Evolutionary conservation across 2,888 invertebrate genomes (phyloP), one percentile per base, ranked within the genome.

Genomic region (Drosophila anomalata): DNA sequence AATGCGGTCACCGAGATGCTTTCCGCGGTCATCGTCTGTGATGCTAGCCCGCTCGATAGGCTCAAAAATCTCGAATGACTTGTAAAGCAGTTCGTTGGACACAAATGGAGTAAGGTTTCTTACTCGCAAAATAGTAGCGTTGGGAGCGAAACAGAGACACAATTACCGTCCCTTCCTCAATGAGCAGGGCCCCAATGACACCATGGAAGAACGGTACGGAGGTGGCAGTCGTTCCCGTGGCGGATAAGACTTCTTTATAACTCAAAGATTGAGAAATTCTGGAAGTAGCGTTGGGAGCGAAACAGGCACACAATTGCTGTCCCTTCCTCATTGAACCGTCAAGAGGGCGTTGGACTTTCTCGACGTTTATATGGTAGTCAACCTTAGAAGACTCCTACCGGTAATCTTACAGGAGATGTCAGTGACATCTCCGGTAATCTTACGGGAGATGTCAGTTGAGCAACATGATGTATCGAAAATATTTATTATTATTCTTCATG

Each of bases 21-120:
- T 97, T 59, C 99, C 99, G 89, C 98, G 95, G 88, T 99, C 99
- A 91, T 99, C 99, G 24, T 98, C 98, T 84, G 96, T 94, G 0
- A 99, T 98, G 73, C 97, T 95, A 2, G 98, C 98, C 59, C 97
- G 94, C 91, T 99, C 99, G 86, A 99, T 94, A 75, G 97, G 97
- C 3, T 98, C 98, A 90, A 98, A 98, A 17, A 97, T 95, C 78
- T 95, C 95, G 91, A 98, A 98, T 0, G 97, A 95, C 78, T 95
- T 94, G 89, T 97, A 96, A 3, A 99, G 93, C 52, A 99, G 93
- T 90, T 99, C 99, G 92, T 99, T 99, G 0, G 99, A 97, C 0
- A 99, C 97, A 92, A 95, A 96, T 2, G 96, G 95, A 1, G 98
- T 96, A 1, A 99, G 93, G 93, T 99, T 99, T 90, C 97, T 97